A percentile compares a stretch with the other conserved stretches of the same genome.
Conservation (phyloP, 2,888 invertebrate species). For the Drosophila mettleri region DNA sequence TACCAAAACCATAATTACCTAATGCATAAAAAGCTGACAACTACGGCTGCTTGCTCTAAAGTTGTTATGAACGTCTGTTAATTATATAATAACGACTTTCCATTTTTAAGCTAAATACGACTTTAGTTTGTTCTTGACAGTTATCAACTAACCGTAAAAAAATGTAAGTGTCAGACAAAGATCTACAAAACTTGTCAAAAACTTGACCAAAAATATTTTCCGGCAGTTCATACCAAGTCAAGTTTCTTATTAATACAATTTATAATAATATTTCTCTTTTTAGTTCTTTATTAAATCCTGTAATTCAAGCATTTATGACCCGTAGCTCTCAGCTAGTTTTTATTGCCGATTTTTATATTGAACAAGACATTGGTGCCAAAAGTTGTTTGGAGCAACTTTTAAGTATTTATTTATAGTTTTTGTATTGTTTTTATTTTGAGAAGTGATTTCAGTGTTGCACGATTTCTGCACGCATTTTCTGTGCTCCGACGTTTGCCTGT, state of each 20-base stretch:
- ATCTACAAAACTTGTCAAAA: neutral
- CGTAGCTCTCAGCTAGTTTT: neutral
- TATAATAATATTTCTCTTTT: neutral
- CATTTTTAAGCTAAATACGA: neutral
- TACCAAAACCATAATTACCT: slow-evolving; percentile 16
- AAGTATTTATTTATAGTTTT: slow-evolving; percentile 8
- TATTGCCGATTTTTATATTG: slow-evolving; percentile 5
- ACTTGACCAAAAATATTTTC: neutral
- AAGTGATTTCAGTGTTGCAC: slow-evolving; percentile 40
- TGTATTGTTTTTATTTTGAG: slow-evolving; percentile 24
- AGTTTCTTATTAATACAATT: neutral
- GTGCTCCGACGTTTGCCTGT: slow-evolving; percentile 56
- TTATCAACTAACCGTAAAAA: neutral
- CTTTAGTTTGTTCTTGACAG: neutral
- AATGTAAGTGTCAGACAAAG: too few species aligned
- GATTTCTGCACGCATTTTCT: slow-evolving; percentile 72
- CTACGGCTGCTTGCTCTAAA: neutral
- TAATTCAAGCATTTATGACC: neutral
- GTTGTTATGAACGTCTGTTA: neutral
- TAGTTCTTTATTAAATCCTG: neutral
- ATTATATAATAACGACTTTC: neutral
- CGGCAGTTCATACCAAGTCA: neutral
- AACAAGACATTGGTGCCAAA: slow-evolving; percentile 20
- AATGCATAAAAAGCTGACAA: neutral
- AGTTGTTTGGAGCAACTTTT: slow-evolving; percentile 58